These are phyloP conservation scores for Epinotia nisella DNA, from an alignment of 2,888 invertebrate species.

Conservation along the genomic window DNA sequence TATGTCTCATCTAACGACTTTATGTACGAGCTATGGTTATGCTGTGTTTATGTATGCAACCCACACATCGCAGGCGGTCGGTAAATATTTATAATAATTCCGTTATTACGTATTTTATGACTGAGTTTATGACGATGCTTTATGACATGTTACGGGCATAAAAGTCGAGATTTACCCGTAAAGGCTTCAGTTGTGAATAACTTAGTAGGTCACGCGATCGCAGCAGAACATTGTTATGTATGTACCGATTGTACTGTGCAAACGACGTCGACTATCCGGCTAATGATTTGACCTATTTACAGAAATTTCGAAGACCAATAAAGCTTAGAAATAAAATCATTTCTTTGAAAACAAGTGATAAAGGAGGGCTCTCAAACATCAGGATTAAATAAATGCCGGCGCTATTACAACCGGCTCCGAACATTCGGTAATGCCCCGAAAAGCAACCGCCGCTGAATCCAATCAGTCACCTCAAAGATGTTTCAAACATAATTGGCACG, in stretches of 20 bases:
- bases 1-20: constrained; percentile 42
- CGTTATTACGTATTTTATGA: constrained; percentile 75
- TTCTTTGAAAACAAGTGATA: constrained; percentile 31
- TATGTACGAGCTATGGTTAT: constrained; percentile 50
- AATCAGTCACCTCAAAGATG: constrained; percentile 76
- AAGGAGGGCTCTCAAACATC: constrained; percentile 40
- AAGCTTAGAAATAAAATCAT: constrained; percentile 33
- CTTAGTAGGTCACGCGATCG: constrained; percentile 63
- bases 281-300: constrained; percentile 29
- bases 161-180: constrained; percentile 79
- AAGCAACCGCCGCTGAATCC: constrained; percentile 64
- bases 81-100: constrained; percentile 79
- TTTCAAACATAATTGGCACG: constrained; percentile 71
- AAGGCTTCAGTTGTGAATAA: constrained; percentile 75
- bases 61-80: constrained; percentile 45
- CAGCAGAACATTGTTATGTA: constrained; percentile 23
- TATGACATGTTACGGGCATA: constrained; percentile 79
- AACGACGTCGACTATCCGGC: neutral
- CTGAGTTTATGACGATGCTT: constrained; percentile 70
- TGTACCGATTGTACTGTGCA: neutral
- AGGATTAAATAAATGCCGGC: constrained; percentile 38
- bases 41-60: constrained; percentile 47
- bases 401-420: constrained; percentile 34
- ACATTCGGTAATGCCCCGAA: constrained; percentile 50
- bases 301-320: constrained; percentile 26